Base-by-base conservation (phyloP, 2,797 vertebrate species). In the Petrocephalus sullivani region DNA sequence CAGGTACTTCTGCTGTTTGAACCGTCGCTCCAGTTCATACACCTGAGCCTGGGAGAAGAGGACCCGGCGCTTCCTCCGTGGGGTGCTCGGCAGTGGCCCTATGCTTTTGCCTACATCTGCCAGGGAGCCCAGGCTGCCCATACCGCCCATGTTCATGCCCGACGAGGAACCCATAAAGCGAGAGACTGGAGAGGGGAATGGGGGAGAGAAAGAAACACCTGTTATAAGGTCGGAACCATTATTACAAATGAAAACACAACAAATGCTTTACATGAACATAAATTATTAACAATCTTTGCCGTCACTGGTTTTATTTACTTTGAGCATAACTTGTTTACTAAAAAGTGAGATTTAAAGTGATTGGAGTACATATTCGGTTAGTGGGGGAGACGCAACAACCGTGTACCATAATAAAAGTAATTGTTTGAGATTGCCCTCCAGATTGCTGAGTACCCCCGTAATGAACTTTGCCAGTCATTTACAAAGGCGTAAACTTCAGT, bases 1-100 rank as follows among this genome's bases (percentile, higher is more conserved):
- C 92, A 99, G 97, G 95, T 99, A 99, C 93, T 99, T 99, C 94
- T 99, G 98, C 84, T 99, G 98, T 91, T 99, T 99, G 96, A 99
- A 99, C 91, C 98, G 97, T 89, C 98, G 96, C 95, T 99, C 98
- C 92, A 99, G 95, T 93, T 99, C 98, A 92, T 99, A 99, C 89
- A 99, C 98, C 94, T 99, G 98, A 88, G 98, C 98, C 96, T 99
- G 98, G 54, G 98, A 99, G 95, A 99, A 99, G 89, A 99, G 95
- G 92, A 99, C 98, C 81, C 98, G 95, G 91, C 98, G 95, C 94
- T 99, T 99, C 92, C 98, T 95, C 90, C 98, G 95, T 83, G 98
- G 98, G 75, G 98, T 97, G 93, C 97, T 98, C 90, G 97, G 97
- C 90, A 99, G 95, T 5, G 98, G 97, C 90, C 97, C 97, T 98